Evolutionary conservation across 2,113 vertebrate species (phyloP), one percentile per base, ranked within the genome.

Genomic region (Bos indicus): DNA sequence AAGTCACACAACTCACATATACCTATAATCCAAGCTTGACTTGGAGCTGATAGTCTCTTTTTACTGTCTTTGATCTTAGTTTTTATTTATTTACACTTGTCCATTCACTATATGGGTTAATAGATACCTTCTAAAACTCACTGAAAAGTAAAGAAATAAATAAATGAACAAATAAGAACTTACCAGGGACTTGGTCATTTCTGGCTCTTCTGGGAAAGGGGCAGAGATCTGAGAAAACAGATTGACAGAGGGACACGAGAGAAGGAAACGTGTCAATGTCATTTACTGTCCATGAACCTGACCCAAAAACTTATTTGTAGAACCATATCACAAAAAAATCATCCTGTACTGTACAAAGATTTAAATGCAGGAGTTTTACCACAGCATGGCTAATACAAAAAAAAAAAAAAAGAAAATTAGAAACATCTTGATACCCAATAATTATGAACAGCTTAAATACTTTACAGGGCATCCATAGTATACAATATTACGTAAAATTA

Each of bases 171-270:
- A 88, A 56, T 62, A 84, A 93, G 83, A 89, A 97, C 97, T 96
- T 71, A 97, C 97, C 96, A 90, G 17, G 21, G 81, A 92, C 71
- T 90, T 90, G 71, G 62, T 96, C 97, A 97, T 97, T 94, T 97
- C 82, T 59, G 78, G 71, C 23, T 97, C 80, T 92, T 97, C 96
- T 67, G 81, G 25, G 26, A 87, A 90, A 92, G 33, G 11, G 36
- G 51, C n/a, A 74, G 88, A 85, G 67, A 95, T 81, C 97, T 97
- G 84, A 94, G 54, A 86, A 95, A 94, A 94, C 43, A 97, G 94
- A 88, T 25, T 6, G 14, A 51, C 43, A 92, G 19, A 91, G 54
- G 54, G 54, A 85, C 19, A 51, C 23, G 23, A 94, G 67, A 94
- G 54, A 71, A 78, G 23, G 43, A 46, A 86, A 28, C 43, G 7